Conservation (phyloP, 2,888 invertebrate genomes). For the Pemphredon lugubris region DNA sequence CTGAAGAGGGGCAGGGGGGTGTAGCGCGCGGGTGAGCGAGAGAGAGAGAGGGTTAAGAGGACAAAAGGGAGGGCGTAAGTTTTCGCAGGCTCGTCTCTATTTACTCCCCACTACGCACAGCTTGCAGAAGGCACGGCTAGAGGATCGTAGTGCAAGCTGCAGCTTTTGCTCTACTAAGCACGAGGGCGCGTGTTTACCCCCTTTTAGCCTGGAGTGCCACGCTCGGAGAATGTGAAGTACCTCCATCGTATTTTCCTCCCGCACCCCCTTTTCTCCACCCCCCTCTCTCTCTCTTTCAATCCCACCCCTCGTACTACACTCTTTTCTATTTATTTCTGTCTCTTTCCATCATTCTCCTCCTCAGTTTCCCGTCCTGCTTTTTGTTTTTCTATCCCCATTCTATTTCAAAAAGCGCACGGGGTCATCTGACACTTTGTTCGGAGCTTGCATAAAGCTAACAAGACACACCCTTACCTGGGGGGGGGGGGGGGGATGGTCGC, state of each 20-base stretch:
- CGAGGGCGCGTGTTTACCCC: constrained; percentile 69
- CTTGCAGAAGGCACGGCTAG: constrained; percentile 24
- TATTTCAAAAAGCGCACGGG: constrained; percentile 39
- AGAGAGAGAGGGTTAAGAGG: not conserved
- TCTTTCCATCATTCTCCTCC: constrained; percentile 1
- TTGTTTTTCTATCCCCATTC: constrained; percentile 28
- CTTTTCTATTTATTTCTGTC: constrained; percentile 5
- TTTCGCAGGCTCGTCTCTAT: constrained; percentile 41
- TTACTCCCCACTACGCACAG: constrained; percentile 44
- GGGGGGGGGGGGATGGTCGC: too few species aligned
- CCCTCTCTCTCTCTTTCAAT: constrained; percentile 2
- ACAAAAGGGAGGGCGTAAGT: constrained; percentile 22
- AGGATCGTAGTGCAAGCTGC: constrained; percentile 39
- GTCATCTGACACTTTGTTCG: constrained; percentile 41
- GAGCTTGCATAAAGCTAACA: constrained; percentile 38
- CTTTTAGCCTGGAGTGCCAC: constrained; percentile 67
- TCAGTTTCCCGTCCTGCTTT: constrained; percentile 7
- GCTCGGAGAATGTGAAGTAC: constrained; percentile 65
- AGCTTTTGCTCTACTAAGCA: constrained; percentile 58
- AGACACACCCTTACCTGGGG: too few species aligned
- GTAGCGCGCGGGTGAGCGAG: not conserved
- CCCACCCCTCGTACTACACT: too few species aligned
- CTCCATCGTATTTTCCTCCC: constrained; percentile 41
- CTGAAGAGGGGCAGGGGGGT: not conserved
- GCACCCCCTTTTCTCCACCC: constrained; percentile 18